Evolutionary conservation across 2,888 invertebrate species (phyloP).

Genomic region (Nowickia ferox): DNA sequence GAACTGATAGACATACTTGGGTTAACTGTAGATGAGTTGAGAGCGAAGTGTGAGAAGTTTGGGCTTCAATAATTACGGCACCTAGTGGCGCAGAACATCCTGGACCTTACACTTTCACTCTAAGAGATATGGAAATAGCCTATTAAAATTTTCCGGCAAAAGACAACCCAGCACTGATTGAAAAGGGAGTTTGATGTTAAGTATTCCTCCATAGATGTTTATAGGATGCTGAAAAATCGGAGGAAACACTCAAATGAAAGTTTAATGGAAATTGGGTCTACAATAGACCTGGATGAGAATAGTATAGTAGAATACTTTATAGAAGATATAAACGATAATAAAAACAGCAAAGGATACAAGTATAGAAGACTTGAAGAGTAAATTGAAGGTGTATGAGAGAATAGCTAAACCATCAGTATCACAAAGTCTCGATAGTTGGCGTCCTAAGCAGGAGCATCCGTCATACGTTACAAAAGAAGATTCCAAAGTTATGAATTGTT

Average conservation of each 20-base stretch:
- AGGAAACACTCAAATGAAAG: too few species aligned
- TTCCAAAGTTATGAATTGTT: too few species aligned
- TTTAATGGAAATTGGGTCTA: not conserved
- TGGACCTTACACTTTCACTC: not conserved
- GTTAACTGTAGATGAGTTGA: not conserved
- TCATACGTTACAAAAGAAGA: not conserved
- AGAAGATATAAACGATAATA: constrained; percentile 52
- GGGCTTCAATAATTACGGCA: not conserved
- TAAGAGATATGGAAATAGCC: constrained; percentile 4
- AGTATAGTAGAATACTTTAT: constrained; percentile 59
- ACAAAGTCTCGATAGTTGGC: not conserved
- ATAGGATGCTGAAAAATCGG: constrained; percentile 21
- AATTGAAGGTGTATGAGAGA: constrained; percentile 52
- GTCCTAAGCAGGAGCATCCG: not conserved
- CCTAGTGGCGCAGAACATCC: not conserved
- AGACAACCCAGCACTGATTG: constrained; percentile 2
- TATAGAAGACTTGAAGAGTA: constrained; percentile 40
- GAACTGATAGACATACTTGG: not conserved
- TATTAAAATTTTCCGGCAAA: constrained; percentile 42
- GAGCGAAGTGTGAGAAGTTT: not conserved
- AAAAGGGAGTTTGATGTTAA: constrained; percentile 52
- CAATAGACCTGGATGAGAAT: not conserved
- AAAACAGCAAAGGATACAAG: constrained; percentile 24
- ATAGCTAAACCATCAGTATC: not conserved
- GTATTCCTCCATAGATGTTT: constrained; percentile 53